Base-by-base conservation (phyloP, 2,113 vertebrate genomes). In the Onychostruthus taczanowskii region DNA sequence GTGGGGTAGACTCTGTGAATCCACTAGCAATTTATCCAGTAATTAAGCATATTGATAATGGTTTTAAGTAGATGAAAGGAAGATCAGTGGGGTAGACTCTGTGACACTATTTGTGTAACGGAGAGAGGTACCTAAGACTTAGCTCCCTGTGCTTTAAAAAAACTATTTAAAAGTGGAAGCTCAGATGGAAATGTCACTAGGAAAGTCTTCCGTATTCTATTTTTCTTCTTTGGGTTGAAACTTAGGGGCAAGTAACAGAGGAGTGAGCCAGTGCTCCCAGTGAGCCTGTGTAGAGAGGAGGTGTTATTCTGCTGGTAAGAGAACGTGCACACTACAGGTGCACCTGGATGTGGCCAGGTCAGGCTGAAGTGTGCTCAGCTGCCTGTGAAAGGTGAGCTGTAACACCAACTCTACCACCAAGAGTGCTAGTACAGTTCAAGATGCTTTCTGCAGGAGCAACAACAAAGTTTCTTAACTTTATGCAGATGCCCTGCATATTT, bases 271-370 rank as follows among this genome's bases (percentile, higher is more conserved):
- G 26, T 18, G 39, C 30, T 53, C 3, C 13, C 11, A 26, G 24
- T 21, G 4, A 39, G 18, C 37, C 43, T 16, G 21, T 62, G 35
- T 28, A 37, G 12, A 55, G 16, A 26, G 8, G 5, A 21, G 46
- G 6, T 44, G 20, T 26, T 70, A 7, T 12, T 41, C 16, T 53
- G 18, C 4, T 15, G 9, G 3, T 3, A 26, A 30, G n/a, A 62
- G 23, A 41, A 30, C 0, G 0, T 12, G 5, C 10, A 11, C 9
- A 4, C 33, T 13, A 2, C 10, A 4, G 26, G 22, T 22, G 9
- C 15, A 27, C 26, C 21, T 33, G 63, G 30, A 7, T 22, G 18
- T n/a, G 24, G 20, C 19, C 0, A 0, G 7, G 7, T 37, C 17
- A 37, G 31, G 17, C 63, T 75, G 4, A 47, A 17, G 14, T 12